Percentiles rank a stretch among this genome's conserved stretches.
These are phyloP conservation scores for Cordilura impudica DNA, from an alignment of 2,888 invertebrate genomes.

Conservation along the genomic window DNA sequence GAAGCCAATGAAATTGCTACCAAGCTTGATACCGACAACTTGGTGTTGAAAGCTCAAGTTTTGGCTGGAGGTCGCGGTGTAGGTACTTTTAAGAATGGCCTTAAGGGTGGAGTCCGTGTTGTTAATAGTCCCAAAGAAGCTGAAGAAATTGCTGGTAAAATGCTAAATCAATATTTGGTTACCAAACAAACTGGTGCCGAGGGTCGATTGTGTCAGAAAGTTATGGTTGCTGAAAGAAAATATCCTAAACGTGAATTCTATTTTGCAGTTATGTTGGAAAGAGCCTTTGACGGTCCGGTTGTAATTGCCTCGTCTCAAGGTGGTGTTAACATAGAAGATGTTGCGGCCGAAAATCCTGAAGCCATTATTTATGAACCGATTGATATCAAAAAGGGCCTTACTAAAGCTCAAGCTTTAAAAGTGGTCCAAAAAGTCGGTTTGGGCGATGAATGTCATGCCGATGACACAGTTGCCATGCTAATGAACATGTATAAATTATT, in stretches of 20 bases:
- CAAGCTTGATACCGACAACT: slow-evolving; percentile 86
- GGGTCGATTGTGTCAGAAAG: slow-evolving; percentile 94
- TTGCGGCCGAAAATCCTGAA: slow-evolving; percentile 93
- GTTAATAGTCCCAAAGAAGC: slow-evolving; percentile 89
- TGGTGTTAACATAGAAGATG: slow-evolving; percentile 97
- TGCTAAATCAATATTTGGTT: slow-evolving; percentile 93
- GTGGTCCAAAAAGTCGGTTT: slow-evolving; percentile 83
- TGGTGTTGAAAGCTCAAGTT: slow-evolving; percentile 93
- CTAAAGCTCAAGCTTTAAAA: slow-evolving; percentile 84
- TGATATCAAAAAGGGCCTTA: slow-evolving; percentile 88
- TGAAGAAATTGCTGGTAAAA: slow-evolving; percentile 87
- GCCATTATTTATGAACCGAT: slow-evolving; percentile 95
- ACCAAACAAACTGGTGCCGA: slow-evolving; percentile 98
- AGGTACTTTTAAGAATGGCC: slow-evolving; percentile 94
- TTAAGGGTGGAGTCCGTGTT: slow-evolving; percentile 97
- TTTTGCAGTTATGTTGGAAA: slow-evolving; percentile 98
- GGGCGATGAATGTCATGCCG: slow-evolving; percentile 81
- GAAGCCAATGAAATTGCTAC: slow-evolving; percentile 90
- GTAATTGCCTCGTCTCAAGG: slow-evolving; percentile 97
- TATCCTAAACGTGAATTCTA: slow-evolving; percentile 99
- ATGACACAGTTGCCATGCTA: slow-evolving; percentile 87
- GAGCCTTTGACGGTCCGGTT: slow-evolving; percentile 95
- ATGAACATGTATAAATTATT: slow-evolving; percentile 90
- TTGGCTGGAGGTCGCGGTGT: slow-evolving; percentile 96
- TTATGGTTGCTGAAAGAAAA: slow-evolving; percentile 98